phyloP scores from a whole-genome alignment of 2,888 invertebrate genomes.

The Apamea anceps region DNA sequence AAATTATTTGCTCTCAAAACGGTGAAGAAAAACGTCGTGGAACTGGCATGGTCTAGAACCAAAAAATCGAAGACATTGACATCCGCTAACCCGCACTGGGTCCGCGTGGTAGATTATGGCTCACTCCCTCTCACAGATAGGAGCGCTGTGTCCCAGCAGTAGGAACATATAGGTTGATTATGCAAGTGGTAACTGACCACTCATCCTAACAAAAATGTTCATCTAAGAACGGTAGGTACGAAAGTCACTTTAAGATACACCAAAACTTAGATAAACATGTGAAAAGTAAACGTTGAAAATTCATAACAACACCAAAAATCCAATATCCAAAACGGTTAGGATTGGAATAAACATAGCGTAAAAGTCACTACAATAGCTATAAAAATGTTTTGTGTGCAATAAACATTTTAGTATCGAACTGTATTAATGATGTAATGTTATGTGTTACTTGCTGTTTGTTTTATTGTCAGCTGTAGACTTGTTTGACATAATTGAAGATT shows the following conservation, averaged over 20 bases:
- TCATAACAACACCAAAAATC: background rate
- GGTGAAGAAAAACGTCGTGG: too few species aligned
- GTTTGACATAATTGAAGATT: background rate
- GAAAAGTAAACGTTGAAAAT: background rate
- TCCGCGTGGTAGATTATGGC: too few species aligned
- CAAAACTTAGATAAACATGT: background rate
- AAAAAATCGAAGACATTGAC: too few species aligned
- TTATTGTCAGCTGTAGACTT: background rate
- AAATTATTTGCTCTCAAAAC: too few species aligned
- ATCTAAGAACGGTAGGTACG: background rate
- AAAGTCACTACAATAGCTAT: background rate
- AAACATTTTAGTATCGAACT: constrained; percentile 21
- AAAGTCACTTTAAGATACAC: background rate
- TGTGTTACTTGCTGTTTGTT: background rate
- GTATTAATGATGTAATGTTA: background rate
- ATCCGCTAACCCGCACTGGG: too few species aligned
- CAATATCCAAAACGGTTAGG: background rate
- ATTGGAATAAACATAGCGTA: constrained; percentile 19
- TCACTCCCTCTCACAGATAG: too few species aligned
- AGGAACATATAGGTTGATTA: too few species aligned
- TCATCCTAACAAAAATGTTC: background rate
- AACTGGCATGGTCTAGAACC: too few species aligned
- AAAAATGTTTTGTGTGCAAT: constrained; percentile 22
- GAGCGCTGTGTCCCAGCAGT: too few species aligned
- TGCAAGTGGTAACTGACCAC: background rate